Conservation (phyloP, 2,797 vertebrate genomes). For the Amblyopsis hoosieri region DNA sequence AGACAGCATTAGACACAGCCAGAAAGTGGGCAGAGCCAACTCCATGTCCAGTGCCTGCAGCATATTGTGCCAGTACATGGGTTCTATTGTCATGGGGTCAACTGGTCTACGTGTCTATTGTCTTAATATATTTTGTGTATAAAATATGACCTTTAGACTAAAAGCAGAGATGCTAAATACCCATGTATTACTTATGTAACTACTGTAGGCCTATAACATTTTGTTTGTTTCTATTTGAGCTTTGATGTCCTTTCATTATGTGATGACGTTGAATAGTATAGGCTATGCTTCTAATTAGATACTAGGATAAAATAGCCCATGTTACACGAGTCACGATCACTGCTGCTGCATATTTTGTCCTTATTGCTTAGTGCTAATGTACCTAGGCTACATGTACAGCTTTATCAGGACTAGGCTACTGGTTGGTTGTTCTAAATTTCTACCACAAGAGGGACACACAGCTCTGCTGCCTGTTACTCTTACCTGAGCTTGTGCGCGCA, state of each 20-base stretch:
- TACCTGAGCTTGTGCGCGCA: constrained; percentile 54
- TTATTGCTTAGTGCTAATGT: no score
- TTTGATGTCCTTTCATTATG: no score
- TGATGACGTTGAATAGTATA: no score
- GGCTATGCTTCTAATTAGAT: no score
- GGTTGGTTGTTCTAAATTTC: not conserved
- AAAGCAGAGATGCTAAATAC: not conserved
- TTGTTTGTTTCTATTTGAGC: not conserved
- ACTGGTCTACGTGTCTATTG: not conserved
- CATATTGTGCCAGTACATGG: constrained; percentile 24
- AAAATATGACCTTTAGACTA: not conserved
- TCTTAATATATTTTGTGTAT: not conserved
- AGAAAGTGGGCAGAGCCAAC: constrained; percentile 21
- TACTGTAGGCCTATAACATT: constrained; percentile 5
- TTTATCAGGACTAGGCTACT: not conserved
- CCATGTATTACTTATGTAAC: not conserved
- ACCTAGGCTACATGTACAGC: not conserved
- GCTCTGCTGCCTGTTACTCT: constrained; percentile 4
- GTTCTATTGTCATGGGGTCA: no score
- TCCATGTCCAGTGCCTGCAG: constrained; percentile 41
- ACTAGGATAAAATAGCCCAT: no score
- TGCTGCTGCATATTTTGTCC: no score
- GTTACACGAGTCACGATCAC: no score
- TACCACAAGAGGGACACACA: constrained; percentile 60
- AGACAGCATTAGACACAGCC: constrained; percentile 46